Evolutionary conservation across 1,140 invertebrate species (phyloP).

Genomic region (Aporrectodea caliginosa): DNA sequence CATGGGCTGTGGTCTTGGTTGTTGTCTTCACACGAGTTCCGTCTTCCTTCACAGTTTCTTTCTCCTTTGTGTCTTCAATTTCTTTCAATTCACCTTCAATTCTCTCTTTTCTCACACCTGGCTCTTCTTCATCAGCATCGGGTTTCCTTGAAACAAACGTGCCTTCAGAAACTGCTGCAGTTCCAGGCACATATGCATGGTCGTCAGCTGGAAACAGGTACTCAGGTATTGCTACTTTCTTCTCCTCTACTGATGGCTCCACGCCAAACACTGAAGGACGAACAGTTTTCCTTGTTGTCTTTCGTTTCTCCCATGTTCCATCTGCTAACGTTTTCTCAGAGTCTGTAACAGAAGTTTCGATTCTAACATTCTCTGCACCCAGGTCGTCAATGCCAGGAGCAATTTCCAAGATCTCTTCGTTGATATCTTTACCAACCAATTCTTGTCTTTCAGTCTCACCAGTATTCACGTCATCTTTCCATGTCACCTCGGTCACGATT

Average conservation of each 20-base stretch:
- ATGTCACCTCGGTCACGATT: not conserved
- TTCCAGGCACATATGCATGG: too few species aligned
- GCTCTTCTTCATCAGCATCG: too few species aligned
- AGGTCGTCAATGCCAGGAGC: not conserved
- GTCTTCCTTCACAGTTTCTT: not conserved
- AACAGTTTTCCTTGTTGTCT: not conserved
- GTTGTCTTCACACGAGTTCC: not conserved
- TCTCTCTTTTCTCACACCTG: too few species aligned
- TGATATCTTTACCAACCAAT: not conserved
- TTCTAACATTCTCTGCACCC: not conserved
- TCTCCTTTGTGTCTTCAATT: not conserved
- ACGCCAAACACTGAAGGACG: not conserved
- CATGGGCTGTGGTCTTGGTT: not conserved
- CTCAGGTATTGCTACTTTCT: too few species aligned
- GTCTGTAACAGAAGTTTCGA: not conserved
- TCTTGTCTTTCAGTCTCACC: not conserved
- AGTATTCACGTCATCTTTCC: not conserved
- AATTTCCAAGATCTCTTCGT: not conserved
- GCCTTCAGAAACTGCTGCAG: too few species aligned
- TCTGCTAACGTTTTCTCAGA: not conserved
- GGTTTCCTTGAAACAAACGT: too few species aligned
- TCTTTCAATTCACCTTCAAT: not conserved
- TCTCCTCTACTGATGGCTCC: not conserved
- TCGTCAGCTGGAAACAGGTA: too few species aligned
- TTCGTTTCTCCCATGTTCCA: conserved; percentile 2